Evolutionary conservation across 2,888 invertebrate species (phyloP), one percentile per base, ranked within the genome.

Genomic region (Cartodere bifasciata): DNA sequence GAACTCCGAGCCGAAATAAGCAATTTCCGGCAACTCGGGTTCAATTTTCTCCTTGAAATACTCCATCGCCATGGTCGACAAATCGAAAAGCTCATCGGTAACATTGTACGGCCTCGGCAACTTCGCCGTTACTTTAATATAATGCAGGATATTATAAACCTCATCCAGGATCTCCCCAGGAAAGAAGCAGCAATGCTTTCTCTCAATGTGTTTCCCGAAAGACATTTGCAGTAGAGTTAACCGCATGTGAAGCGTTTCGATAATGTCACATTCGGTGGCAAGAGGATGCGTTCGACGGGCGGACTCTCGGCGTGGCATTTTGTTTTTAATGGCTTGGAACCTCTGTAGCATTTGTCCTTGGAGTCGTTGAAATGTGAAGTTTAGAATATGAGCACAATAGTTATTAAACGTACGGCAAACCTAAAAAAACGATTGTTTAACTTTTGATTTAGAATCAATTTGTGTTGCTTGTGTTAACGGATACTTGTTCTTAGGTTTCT

Each of bases 41-140:
- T 90, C 90, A 55, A 92, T 86, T 49, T 83, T 79, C 58, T 92
- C 91, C 58, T 90, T 90, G 60, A 92, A 92, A 61, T 91, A 91
- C 62, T 92, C 92, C 91, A 92, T 91, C 17, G 92, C 92, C 92
- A 92, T 92, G 21, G 90, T 88, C 21, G 90, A 90, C 40, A 92
- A 69, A 64, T 92, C 92, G 63, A 90, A 87, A 34, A 92, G 65
- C 60, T 92, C 91, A 63, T 91, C 91, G 5, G 90, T 87, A 36
- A 92, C 86, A 62, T 88, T 87, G 60, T 86, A 91, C 25, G 91
- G 87, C 50, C 87, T 70, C 40, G 81, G 81, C 46, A 87, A 62
- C 55, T 82, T 84, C 14, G 81, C 76, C 42, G 83, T 85, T 42
- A 72, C 73, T 65, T 81, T 80, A 42, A 92, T 75, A 56, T 86